These are phyloP conservation scores for Luscinia luscinia DNA, from an alignment of 2,797 vertebrate genomes.

Conservation along the genomic window DNA sequence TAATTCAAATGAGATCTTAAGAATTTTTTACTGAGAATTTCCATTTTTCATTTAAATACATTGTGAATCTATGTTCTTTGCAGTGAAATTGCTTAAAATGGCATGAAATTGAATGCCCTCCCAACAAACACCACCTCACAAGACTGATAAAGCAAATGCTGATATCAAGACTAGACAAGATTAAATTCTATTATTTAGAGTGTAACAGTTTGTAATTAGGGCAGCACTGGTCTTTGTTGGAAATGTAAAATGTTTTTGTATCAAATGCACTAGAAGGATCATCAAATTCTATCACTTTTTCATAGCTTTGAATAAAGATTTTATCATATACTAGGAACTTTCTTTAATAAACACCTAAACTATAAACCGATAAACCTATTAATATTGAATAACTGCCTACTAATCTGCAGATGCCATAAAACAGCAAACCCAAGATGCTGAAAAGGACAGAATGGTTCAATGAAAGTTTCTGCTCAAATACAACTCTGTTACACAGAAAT, in stretches of 20 bases:
- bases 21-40: slow-evolving; percentile 62
- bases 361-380: background rate
- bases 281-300: slow-evolving; percentile 37
- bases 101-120: slow-evolving; percentile 67
- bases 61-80: slow-evolving; percentile 25
- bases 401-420: background rate
- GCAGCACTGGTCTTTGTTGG: slow-evolving; percentile 45
- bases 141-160: slow-evolving; percentile 51
- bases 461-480: background rate
- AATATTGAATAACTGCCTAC: background rate
- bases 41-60: slow-evolving; percentile 67
- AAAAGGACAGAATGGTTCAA: background rate
- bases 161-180: slow-evolving; percentile 43
- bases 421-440: background rate
- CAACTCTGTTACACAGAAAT: background rate
- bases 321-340: slow-evolving; percentile 10
- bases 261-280: slow-evolving; percentile 35
- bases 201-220: slow-evolving; percentile 63
- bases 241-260: slow-evolving; percentile 54
- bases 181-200: slow-evolving; percentile 66
- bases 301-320: slow-evolving; percentile 58
- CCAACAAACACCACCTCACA: slow-evolving; percentile 62
- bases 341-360: slow-evolving; percentile 41
- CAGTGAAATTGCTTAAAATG: slow-evolving; percentile 65
- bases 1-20: slow-evolving; percentile 58